Conservation (phyloP, 2,113 vertebrate genomes). For the Balaenoptera acutorostrata region DNA sequence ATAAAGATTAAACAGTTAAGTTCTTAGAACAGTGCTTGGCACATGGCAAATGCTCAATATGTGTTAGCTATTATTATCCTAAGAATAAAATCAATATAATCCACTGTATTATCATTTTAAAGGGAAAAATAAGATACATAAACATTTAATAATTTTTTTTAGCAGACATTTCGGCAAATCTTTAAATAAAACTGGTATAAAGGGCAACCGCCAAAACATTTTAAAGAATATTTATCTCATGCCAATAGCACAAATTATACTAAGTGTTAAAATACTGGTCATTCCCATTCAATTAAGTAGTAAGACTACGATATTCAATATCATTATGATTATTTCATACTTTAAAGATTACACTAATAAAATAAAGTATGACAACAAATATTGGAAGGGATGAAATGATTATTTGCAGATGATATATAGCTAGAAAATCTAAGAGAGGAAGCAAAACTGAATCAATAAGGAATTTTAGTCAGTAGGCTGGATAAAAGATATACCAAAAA, state of each 20-base stretch:
- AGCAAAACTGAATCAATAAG: not conserved
- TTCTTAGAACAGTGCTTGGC: not conserved
- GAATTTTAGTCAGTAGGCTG: not conserved
- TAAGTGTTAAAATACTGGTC: not conserved
- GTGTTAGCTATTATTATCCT: not conserved
- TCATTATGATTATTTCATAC: not conserved
- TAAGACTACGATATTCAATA: not conserved
- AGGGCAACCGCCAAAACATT: not conserved
- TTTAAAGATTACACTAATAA: not conserved
- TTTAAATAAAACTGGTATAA: not conserved
- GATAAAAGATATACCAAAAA: not conserved
- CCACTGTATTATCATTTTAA: not conserved
- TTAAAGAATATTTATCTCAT: not conserved
- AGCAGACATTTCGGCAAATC: not conserved
- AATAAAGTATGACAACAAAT: conserved; percentile 12
- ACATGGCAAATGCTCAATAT: not conserved
- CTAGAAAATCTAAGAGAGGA: not conserved
- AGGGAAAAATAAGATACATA: not conserved
- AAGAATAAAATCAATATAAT: not conserved
- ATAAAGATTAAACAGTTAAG: not conserved
- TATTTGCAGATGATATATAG: not conserved
- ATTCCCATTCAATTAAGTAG: not conserved
- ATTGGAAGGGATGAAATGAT: not conserved
- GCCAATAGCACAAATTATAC: not conserved
- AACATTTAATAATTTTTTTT: not conserved